Base-by-base conservation (phyloP, 2,888 invertebrate species). In the Euspilapteryx auroguttella region DNA sequence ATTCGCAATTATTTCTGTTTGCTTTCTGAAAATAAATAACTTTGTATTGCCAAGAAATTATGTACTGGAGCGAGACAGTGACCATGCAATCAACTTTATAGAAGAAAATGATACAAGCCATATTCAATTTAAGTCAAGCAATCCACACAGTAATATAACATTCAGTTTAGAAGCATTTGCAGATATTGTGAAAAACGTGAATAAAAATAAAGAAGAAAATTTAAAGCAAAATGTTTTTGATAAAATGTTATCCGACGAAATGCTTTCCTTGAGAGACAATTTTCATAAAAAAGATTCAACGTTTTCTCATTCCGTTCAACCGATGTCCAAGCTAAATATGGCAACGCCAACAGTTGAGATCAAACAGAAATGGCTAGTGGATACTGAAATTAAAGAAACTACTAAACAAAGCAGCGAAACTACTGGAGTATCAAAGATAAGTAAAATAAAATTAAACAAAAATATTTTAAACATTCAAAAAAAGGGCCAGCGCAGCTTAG, bases 201-300 rank as follows among this genome's bases (percentile, higher is more conserved):
- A 45, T 20, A 40, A 34, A 15, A 30, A 30, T 3, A 39, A 38
- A 28, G 40, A 23, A 12, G 33, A 38, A 20, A 53, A 64, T 39
- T 49, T 58, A 14, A 61, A 58, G 45, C 49, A 44, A 1, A 59
- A 65, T 31, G 35, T 51, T 2, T 58, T 61, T 27, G 62, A 63
- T 30, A 62, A 57, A 50, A 57, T 58, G 53, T 39, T 63, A 9
- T 56, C 56, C 3, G 54, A 69, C 27, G 62, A 68, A 42, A 59
- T 65, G 52, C 39, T 58, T 20, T 54, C 49, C n/a, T 50, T 58
- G 12, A 59, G 64, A 31, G 49, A 57, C 28, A 47, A 49, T 26
- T 45, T 55, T 22, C 45, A 54, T 25, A 49, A 51, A 32, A 54
- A 50, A 37, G 52, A 57, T 29, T 38, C 36, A 9, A 38, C 40